Evolutionary conservation across 2,113 vertebrate genomes (phyloP), one percentile per base, ranked within the genome.

Genomic region (Bombycilla garrulus): DNA sequence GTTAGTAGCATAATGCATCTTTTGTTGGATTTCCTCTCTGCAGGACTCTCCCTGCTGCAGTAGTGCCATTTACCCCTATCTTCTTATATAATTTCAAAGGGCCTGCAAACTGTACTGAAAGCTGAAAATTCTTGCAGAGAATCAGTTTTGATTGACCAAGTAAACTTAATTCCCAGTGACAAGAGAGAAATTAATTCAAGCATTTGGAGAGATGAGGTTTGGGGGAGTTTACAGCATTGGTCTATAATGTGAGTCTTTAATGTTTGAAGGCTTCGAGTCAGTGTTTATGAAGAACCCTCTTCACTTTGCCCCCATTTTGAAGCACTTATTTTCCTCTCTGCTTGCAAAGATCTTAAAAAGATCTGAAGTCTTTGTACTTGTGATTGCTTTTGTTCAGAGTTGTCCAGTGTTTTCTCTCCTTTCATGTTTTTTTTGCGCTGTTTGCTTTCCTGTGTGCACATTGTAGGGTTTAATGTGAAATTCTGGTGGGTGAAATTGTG

Each of bases 331-430:
- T 96, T 95, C 54, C 64, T 95, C 82, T 77, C 79, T 95, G 62
- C 93, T 93, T 93, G 90, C 88, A 86, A 78, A 81, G 76, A 78
- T 93, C 77, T 86, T 94, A 81, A 86, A 95, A 90, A 97, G 72
- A 93, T 93, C 82, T 83, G 71, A 64, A 71, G 67, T 51, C 82
- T 96, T 95, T 96, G 90, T 94, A 94, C 69, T 88, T 53, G 56
- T 86, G 82, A 53, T 90, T 88, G 86, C 90, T 92, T 97, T 97
- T 96, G 88, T 95, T 95, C 72, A 35, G 85, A 90, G 76, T 95
- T 96, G 90, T 90, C 85, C 90, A 48, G 47, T 40, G 23, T 93
- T 96, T 95, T 87, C 85, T 94, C 40, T 33, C 36, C 45, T 96
- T 93, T 89, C 84, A 71, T 93, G 86, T 86, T 84, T 91, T 38